phyloP scores from a whole-genome alignment of 2,113 vertebrate genomes.

The Chauna torquata region DNA sequence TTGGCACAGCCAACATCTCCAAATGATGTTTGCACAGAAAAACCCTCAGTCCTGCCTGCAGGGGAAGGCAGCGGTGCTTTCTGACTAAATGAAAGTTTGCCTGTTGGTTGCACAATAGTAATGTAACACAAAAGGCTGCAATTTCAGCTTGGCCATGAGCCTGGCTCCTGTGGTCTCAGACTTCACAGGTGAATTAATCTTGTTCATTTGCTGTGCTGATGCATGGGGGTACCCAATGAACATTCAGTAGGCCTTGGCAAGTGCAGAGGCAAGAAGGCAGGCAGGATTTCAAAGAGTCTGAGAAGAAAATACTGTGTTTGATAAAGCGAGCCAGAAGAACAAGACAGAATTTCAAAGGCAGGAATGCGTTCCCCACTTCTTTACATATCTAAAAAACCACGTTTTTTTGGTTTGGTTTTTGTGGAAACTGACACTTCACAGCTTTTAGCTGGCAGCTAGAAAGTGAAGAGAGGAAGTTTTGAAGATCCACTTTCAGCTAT shows the following conservation, averaged over 20 bases:
- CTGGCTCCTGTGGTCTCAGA: neutral
- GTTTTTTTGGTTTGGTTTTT: neutral
- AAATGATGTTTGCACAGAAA: neutral
- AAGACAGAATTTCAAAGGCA: neutral
- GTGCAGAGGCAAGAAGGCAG: neutral
- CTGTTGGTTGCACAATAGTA: neutral
- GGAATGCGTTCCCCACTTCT: neutral
- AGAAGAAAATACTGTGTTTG: neutral
- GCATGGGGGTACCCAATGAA: neutral
- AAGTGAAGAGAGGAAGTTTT: neutral
- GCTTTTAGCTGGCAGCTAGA: neutral
- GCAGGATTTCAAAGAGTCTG: neutral
- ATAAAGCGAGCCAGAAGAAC: neutral
- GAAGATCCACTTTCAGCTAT: neutral
- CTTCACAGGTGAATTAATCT: neutral
- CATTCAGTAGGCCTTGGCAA: neutral
- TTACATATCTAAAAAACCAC: neutral
- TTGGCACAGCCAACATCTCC: neutral
- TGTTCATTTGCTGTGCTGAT: neutral
- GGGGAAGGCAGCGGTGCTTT: neutral
- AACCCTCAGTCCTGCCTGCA: neutral
- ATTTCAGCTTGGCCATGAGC: neutral
- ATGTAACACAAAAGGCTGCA: neutral
- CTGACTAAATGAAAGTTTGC: neutral
- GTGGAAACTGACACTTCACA: neutral